Base-by-base conservation (phyloP, 2,797 vertebrate species). In the Pangasius krempfi region DNA sequence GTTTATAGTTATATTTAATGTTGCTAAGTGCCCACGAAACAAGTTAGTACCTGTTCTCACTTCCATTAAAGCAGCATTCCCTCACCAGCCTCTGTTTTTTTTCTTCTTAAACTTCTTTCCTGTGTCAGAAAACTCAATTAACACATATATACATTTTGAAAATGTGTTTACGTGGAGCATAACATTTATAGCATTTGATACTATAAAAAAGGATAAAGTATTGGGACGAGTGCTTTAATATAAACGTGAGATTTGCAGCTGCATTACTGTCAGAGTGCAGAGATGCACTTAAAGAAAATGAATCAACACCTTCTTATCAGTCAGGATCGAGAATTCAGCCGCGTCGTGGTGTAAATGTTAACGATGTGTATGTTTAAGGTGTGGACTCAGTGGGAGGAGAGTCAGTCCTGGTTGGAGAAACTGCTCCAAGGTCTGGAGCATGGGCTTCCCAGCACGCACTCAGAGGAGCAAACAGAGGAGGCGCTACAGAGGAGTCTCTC, bases 301-400 rank as follows among this genome's bases (percentile, higher is more conserved):
- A 76, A 76, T 76, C 44, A 52, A 27, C 44, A 76, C 44, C 44
- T 50, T 76, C 44, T 50, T 12, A 7, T 76, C 10, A n/a, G 20
- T 25, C 37, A 44, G 37, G 25, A 44, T 44, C 3, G 3, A 52
- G 47, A 18, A n/a, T 30, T 50, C 25, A 50, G 3, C 25, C 20
- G 4, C 30, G 0, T 7, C 37, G 52, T 37, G 18, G 33, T 60
- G 30, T 25, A n/a, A 62, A 10, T 54, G n/a, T 58, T 86, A 8
- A n/a, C 60, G 16, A 58, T 47, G 13, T 76, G 54, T 75, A 60
- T 37, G 40, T 64, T 64, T 47, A 91, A 99, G 98, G 91, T 94
- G 88, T 99, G 97, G 97, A 92, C 93, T 2, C 94, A 94, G 86
- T 98, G 97, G 96, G 97, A 99, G 91, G 94, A 96, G 52, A 94